Percentiles rank a stretch among this genome's conserved stretches.
phyloP scores from a whole-genome alignment of 2,797 vertebrate genomes.

The Poliocrania exsul region DNA sequence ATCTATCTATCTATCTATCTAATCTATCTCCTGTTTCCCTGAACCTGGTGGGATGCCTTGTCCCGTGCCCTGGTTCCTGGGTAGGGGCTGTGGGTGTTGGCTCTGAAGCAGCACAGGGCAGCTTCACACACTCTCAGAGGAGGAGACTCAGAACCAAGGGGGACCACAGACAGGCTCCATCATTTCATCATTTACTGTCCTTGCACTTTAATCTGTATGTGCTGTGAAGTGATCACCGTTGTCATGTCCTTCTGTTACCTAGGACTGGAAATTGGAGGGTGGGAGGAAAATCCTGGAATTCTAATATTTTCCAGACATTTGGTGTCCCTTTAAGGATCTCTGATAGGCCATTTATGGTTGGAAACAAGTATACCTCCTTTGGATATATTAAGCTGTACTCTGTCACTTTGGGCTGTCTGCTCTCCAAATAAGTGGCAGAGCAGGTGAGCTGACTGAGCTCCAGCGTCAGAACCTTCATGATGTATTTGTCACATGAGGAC shows the following conservation, averaged over 20 bases:
- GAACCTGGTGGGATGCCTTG: not conserved
- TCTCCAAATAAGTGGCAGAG: not conserved
- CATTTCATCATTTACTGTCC: not conserved
- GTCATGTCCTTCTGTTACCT: not conserved
- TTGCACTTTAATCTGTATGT: not conserved
- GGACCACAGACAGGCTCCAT: not conserved
- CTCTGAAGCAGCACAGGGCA: not conserved
- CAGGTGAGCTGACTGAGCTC: not conserved
- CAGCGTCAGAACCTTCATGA: rapidly evolving
- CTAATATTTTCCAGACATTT: not conserved
- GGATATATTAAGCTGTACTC: not conserved
- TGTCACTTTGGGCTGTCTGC: not conserved
- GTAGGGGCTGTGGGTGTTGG: not conserved
- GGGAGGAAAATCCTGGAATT: not conserved
- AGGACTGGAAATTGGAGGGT: not conserved
- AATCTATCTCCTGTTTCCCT: not conserved
- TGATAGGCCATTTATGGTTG: not conserved
- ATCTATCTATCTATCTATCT: too few species aligned
- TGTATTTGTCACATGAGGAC: rapidly evolving
- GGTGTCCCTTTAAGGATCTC: not conserved
- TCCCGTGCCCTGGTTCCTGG: rapidly evolving
- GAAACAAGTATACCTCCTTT: not conserved
- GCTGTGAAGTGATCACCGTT: rapidly evolving
- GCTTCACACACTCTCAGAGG: rapidly evolving
- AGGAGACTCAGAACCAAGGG: not conserved